Percentiles rank a stretch among this genome's conserved stretches.
Evolutionary conservation across 1,140 invertebrate genomes (phyloP).

Genomic region (Macrobrachium rosenbergii): DNA sequence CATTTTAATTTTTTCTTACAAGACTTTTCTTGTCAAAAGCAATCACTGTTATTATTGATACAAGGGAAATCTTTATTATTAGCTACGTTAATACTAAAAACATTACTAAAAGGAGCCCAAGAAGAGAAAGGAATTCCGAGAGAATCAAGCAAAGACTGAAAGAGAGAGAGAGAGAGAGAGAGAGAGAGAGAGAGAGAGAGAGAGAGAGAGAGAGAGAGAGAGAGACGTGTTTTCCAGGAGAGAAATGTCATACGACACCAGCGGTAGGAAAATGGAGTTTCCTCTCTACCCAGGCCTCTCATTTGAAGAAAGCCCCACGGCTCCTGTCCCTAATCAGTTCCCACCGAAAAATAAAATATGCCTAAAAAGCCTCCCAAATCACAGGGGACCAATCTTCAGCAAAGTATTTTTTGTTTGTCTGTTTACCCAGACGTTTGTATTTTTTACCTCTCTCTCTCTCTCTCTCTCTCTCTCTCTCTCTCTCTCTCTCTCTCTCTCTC

Average conservation of each 20-base stretch:
- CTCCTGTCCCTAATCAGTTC: too few species aligned
- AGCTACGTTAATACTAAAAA: not conserved
- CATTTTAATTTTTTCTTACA: not conserved
- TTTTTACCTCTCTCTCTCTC: too few species aligned
- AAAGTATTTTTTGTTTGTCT: too few species aligned
- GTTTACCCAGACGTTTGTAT: too few species aligned
- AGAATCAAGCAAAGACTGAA: not conserved
- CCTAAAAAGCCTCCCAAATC: too few species aligned
- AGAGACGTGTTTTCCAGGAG: not conserved
- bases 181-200: not conserved
- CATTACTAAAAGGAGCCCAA: not conserved
- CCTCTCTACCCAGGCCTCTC: not conserved
- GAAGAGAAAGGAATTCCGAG: not conserved
- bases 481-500: too few species aligned
- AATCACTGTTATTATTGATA: too few species aligned
- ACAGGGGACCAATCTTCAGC: too few species aligned
- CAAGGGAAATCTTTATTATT: too few species aligned
- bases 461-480: too few species aligned
- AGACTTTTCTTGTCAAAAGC: not conserved
- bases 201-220: conserved; percentile 1
- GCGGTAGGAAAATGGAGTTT: too few species aligned
- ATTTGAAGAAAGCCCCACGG: conserved; percentile 11
- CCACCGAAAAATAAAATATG: too few species aligned
- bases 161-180: not conserved
- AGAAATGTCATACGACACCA: not conserved